Percentiles rank a stretch among this genome's conserved stretches.
Evolutionary conservation across 92 coral and sea anemone genomes (phyloP).

Genomic region (Palythoa caribaeorum): DNA sequence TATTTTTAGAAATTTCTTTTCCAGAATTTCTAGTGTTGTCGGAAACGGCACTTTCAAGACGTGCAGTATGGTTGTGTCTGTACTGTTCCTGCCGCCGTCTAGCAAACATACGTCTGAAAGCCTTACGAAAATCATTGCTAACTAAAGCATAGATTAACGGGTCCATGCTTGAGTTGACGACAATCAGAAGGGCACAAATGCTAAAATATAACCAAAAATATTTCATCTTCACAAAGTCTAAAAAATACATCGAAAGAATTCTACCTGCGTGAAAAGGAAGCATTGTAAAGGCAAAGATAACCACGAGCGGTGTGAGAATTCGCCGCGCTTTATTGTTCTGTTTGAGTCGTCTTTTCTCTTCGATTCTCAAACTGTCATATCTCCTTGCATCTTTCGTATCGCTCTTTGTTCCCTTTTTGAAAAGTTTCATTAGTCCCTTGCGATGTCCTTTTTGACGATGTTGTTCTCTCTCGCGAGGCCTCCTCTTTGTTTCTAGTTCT

Average conservation of each 20-base stretch:
- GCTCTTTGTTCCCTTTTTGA: neutral
- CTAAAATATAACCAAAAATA: slow-evolving; percentile 26
- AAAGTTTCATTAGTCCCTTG: neutral
- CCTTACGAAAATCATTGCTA: slow-evolving; percentile 35
- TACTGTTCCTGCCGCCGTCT: neutral
- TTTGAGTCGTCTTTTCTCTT: slow-evolving; percentile 34
- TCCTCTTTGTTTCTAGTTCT: neutral
- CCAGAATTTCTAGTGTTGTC: neutral
- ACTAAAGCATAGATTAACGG: slow-evolving; percentile 40
- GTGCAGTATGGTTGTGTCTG: neutral
- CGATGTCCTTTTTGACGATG: neutral
- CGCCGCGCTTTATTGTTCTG: slow-evolving; percentile 38
- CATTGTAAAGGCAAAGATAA: slow-evolving; percentile 13
- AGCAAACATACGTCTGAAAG: slow-evolving; percentile 26
- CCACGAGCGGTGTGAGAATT: slow-evolving; percentile 35
- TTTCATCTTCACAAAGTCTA: neutral
- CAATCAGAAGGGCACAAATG: slow-evolving; percentile 15
- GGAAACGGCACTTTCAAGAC: neutral
- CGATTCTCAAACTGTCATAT: slow-evolving; percentile 34
- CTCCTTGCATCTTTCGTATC: neutral
- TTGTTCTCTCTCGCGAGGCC: neutral
- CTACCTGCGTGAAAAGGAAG: slow-evolving; percentile 8
- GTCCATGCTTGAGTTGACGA: slow-evolving; percentile 25
- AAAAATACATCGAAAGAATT: neutral
- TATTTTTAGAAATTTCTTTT: neutral